Evolutionary conservation across 2,888 invertebrate species (phyloP), one percentile per base, ranked within the genome.

Genomic region (Heliconius ismenius): DNA sequence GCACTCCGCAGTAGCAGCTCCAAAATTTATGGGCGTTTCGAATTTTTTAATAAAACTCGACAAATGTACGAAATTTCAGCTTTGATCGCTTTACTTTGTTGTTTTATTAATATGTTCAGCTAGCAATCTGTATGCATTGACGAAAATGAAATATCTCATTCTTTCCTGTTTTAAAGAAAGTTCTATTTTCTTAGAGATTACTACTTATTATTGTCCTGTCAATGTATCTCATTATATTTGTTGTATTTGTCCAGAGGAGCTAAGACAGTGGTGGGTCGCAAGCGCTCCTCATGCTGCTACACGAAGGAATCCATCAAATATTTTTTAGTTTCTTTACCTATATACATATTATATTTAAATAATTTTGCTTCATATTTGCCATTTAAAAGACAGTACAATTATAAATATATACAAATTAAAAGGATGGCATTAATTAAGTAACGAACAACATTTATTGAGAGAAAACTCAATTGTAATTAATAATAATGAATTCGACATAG

Each of bases 31-130:
- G 78, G 82, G 81, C 78, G 74, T 77, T 79, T 82, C 79, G 81
- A 81, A 81, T 81, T 83, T 85, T 85, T 85, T 85, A 85, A 85
- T 85, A 85, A 85, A 85, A 85, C 79, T 81, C 82, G 81, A 81
- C 80, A 82, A 83, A 84, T 81, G 83, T 81, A 81, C 77, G 76
- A 79, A 81, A 79, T 82, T 81, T 80, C 75, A 54, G 75, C 67
- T 73, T 83, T 82, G 80, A 81, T 80, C 67, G 78, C 75, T 70
- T 76, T 73, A 77, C 62, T 67, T 67, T 67, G 67, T 67, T 74
- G 74, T 75, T 78, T 74, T 78, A 75, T 77, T 77, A 80, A 79
- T 79, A 11, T 67, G 6, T 72, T 72, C 28, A 28, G 49, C 39
- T 11, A 39, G 49, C 18, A 49, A 49, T 49, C 7, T 49, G 2